Base-by-base conservation (phyloP, 2,113 vertebrate species). In the Colius striatus region DNA sequence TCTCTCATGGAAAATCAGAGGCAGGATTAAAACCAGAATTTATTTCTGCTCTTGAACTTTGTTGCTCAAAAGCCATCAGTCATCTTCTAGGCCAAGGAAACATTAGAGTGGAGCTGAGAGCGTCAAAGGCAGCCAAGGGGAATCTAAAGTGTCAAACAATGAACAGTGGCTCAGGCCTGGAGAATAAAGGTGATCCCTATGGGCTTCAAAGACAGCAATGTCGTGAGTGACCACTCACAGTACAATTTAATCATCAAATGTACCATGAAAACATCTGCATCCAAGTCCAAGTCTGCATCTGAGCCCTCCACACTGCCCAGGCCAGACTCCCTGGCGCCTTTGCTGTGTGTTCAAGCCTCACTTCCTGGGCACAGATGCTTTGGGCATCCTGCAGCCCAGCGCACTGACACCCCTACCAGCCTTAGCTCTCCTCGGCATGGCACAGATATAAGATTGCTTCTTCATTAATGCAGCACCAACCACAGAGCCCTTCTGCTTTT, bases 21-120 rank as follows among this genome's bases (percentile, higher is more conserved):
- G 57, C 70, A 84, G 82, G n/a, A 86, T 63, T 97, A 92, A 96
- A 97, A 95, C 92, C 88, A 95, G 84, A 77, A 63, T 63, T 70
- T 63, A 41, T 91, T 95, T 90, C 87, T 95, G 85, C 79, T 74
- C 85, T 67, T 90, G 60, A 83, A 86, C 43, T 85, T 90, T 26
- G 61, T 71, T 71, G 63, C 72, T 95, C 34, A 75, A 80, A 95
- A 92, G 67, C 72, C 3, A 8, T 67, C 53, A 66, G 55, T 86
- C 8, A 0, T 90, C 88, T 92, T 95, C 88, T 84, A 92, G 85
- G 87, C 85, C 96, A 93, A 9, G 0, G 8, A 73, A 88, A 88
- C 0, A 0, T 61, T 86, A 63, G 55, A 74, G 74, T 16, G 54
- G 68, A 91, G 75, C 82, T 80, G 84, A 67, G 61, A 58, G 51